phyloP scores from a whole-genome alignment of 2,797 vertebrate species.

The Arctocebus calabarensis region DNA sequence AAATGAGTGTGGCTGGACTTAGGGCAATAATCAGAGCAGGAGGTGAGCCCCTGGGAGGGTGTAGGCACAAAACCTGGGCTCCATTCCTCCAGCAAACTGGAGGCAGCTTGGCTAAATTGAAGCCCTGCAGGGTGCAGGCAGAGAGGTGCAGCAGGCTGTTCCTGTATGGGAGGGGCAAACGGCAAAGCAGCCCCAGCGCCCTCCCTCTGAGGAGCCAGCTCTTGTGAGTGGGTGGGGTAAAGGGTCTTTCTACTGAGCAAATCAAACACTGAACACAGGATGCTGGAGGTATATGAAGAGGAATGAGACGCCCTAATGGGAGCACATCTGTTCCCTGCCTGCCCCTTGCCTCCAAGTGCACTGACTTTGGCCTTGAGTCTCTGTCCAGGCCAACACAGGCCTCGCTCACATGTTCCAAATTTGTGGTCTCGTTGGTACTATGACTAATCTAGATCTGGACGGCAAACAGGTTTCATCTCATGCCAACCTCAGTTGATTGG shows the following conservation, averaged over 20 bases:
- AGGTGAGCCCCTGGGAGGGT: neutral
- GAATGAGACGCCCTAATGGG: neutral
- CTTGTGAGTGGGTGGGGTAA: neutral
- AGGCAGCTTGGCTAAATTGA: constrained; percentile 29
- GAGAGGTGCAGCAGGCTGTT: neutral
- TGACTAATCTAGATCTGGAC: neutral
- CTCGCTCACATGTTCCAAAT: neutral
- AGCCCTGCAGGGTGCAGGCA: neutral
- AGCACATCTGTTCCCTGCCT: no score
- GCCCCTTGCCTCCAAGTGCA: neutral
- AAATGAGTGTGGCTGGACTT: neutral
- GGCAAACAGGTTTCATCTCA: neutral
- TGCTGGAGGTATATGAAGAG: neutral
- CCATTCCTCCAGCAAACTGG: neutral
- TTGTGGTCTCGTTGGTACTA: neutral
- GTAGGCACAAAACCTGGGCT: neutral
- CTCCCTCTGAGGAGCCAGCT: neutral
- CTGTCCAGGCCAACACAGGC: no score
- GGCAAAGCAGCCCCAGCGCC: neutral
- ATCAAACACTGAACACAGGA: neutral
- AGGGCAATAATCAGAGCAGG: neutral
- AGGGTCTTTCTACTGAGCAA: neutral
- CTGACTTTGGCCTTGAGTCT: neutral
- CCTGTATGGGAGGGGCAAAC: neutral
- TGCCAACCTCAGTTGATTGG: neutral